Evolutionary conservation across 2,888 invertebrate species (phyloP).

Genomic region (Molanna angustata): DNA sequence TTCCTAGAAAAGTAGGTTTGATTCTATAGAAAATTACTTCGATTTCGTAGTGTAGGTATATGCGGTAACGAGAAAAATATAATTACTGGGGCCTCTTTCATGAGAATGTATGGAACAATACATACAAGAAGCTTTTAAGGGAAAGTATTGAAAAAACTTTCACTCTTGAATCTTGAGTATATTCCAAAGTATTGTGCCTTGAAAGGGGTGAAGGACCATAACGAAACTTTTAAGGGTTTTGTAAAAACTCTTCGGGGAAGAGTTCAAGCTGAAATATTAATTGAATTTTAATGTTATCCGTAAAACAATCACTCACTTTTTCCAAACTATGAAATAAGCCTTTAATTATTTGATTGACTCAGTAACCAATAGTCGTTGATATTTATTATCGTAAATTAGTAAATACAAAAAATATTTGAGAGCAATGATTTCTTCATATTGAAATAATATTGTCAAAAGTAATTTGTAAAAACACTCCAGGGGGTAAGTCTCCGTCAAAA

Average conservation of each 20-base stretch:
- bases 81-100: not conserved
- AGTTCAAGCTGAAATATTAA: slow-evolving; percentile 1
- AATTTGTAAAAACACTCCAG: no score
- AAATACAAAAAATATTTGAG: no score
- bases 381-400: no score
- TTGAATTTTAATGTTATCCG: slow-evolving; percentile 1
- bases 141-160: slow-evolving; percentile 26
- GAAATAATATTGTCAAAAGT: no score
- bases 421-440: no score
- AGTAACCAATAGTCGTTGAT: no score
- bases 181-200: slow-evolving; percentile 11
- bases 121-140: slow-evolving; percentile 28
- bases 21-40: no score
- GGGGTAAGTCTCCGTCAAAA: no score
- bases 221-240: slow-evolving; percentile 14
- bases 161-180: slow-evolving; percentile 15
- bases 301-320: no score
- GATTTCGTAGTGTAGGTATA: not conserved
- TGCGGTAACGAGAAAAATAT: not conserved
- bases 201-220: not conserved
- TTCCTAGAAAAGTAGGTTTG: no score
- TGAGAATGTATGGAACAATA: slow-evolving; percentile 24
- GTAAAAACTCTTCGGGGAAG: not conserved
- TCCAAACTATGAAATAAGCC: no score
- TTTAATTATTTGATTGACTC: no score